Evolutionary conservation across 1,140 invertebrate genomes (phyloP).

Genomic region (Drosophila seguyi): DNA sequence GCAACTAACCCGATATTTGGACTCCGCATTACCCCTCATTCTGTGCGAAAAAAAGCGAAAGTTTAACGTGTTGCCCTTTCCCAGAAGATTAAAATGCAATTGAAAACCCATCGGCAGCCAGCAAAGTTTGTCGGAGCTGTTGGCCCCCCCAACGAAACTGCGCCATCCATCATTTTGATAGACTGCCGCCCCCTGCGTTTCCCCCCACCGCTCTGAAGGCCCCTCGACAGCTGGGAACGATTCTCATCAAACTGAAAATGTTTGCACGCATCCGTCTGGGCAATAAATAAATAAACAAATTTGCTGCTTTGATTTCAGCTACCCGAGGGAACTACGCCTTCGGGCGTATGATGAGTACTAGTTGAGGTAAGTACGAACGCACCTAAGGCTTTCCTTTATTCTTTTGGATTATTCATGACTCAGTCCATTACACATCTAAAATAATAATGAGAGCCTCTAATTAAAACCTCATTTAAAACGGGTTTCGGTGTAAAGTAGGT

Average conservation of each 20-base stretch:
- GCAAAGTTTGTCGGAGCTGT: conserved; percentile 19
- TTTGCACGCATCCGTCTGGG: conserved; percentile 54
- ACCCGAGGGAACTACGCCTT: conserved; percentile 2
- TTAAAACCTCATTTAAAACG: not conserved
- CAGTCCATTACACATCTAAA: not conserved
- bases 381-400: not conserved
- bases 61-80: conserved; percentile 24
- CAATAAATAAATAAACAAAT: conserved; percentile 65
- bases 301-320: conserved; percentile 32
- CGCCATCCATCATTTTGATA: conserved; percentile 43
- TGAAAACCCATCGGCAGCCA: conserved; percentile 42
- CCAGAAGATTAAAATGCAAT: conserved; percentile 46
- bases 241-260: conserved; percentile 52
- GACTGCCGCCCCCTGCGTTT: conserved; percentile 18
- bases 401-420: not conserved
- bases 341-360: conserved; percentile 4
- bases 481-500: too few relatives aligned
- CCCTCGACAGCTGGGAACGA: conserved; percentile 54
- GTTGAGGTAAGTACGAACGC: not conserved
- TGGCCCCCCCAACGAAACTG: conserved; percentile 11
- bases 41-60: conserved; percentile 13
- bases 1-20: conserved; percentile 10
- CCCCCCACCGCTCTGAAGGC: not conserved
- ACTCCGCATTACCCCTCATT: conserved; percentile 23
- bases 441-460: not conserved